Percentiles rank a stretch among this genome's conserved stretches.
Conservation (phyloP, 2,797 vertebrate species). For the Scolopax rusticola region DNA sequence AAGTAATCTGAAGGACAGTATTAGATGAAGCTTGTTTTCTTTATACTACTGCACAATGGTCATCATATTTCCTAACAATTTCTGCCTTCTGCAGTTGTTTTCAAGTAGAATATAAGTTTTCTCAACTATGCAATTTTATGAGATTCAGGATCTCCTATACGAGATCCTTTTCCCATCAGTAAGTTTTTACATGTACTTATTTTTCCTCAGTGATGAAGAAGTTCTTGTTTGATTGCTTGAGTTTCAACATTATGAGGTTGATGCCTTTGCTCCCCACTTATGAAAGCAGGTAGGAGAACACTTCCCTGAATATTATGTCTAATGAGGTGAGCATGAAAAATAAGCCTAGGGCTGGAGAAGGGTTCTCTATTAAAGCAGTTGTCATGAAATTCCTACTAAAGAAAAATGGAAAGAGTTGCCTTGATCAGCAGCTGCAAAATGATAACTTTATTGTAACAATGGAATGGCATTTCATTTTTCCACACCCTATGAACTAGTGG, state of each 20-base stretch:
- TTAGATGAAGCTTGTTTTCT: not conserved
- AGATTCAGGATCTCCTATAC: not conserved
- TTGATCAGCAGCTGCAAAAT: constrained; percentile 52
- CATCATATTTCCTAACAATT: not conserved
- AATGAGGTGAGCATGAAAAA: not conserved
- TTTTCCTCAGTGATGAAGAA: not conserved
- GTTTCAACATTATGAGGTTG: constrained; percentile 19
- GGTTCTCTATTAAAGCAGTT: constrained; percentile 30
- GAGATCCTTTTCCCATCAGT: not conserved
- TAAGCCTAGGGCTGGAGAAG: not conserved
- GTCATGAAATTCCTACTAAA: constrained; percentile 21
- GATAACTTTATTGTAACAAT: constrained; percentile 2
- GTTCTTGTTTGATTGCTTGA: not conserved
- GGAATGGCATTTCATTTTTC: constrained; percentile 18
- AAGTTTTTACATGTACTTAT: not conserved
- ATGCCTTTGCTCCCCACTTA: constrained; percentile 5
- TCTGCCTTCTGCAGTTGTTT: not conserved
- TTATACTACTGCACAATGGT: not conserved
- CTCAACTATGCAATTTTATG: not conserved
- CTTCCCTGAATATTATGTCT: not conserved
- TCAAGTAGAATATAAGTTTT: not conserved
- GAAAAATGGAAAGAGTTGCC: constrained; percentile 51
- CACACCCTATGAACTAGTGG: not conserved
- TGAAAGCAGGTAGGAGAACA: not conserved
- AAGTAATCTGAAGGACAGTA: not conserved